These are phyloP conservation scores for Halictus rubicundus DNA, from an alignment of 1,140 invertebrate genomes.

Conservation along the genomic window DNA sequence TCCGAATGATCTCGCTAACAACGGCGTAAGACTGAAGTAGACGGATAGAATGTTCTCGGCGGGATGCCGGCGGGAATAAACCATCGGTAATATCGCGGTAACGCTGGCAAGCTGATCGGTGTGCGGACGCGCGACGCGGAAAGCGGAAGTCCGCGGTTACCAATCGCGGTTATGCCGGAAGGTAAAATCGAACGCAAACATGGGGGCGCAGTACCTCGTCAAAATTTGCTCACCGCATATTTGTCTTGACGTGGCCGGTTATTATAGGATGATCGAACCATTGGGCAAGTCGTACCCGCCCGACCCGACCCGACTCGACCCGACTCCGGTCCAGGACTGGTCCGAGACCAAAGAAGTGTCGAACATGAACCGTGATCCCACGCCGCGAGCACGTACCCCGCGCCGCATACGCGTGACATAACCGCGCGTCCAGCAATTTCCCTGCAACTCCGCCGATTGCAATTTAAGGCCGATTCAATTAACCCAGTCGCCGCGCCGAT, in stretches of 20 bases:
- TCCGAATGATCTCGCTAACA: not conserved
- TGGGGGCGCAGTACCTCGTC: conserved; percentile 30
- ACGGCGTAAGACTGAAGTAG: not conserved
- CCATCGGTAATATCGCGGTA: not conserved
- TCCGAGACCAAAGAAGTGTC: conserved; percentile 2
- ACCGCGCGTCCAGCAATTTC: conserved; percentile 9
- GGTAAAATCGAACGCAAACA: conserved; percentile 43
- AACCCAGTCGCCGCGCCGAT: conserved; percentile 18
- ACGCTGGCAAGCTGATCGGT: not conserved
- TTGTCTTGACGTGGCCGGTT: conserved; percentile 44
- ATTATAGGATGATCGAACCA: conserved; percentile 38
- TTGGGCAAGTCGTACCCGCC: not conserved
- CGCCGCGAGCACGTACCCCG: not conserved
- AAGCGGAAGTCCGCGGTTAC: conserved; percentile 24
- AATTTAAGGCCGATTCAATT: conserved; percentile 47
- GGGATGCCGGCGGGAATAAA: not conserved
- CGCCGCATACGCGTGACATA: not conserved
- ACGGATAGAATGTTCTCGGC: not conserved
- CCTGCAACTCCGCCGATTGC: conserved; percentile 33
- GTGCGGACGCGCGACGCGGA: not conserved
- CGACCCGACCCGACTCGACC: no score
- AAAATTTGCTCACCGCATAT: conserved; percentile 46
- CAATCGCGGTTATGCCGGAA: conserved; percentile 13
- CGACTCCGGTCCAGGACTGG: not conserved
- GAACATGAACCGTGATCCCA: not conserved